Conservation (phyloP, 2,113 vertebrate species). For the Callipepla californica region DNA sequence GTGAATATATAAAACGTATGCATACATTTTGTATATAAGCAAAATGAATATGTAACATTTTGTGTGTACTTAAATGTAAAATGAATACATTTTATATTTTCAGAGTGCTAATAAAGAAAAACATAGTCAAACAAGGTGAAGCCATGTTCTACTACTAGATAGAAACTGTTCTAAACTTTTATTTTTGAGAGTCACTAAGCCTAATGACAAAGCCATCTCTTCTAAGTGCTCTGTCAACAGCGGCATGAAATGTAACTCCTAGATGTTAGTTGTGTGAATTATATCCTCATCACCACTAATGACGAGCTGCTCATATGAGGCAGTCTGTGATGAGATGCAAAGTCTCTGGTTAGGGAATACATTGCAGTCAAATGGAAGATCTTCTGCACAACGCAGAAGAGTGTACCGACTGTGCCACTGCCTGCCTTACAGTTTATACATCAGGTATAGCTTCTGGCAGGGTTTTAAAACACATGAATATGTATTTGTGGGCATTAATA, state of each 20-base stretch:
- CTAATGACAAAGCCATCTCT: neutral
- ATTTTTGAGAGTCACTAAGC: neutral
- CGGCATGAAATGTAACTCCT: slow-evolving; percentile 4
- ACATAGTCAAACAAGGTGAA: neutral
- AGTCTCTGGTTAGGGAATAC: neutral
- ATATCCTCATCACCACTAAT: neutral
- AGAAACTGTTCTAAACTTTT: neutral
- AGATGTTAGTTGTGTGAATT: slow-evolving; percentile 15
- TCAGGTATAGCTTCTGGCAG: neutral
- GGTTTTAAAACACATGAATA: neutral
- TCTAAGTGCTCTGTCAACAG: slow-evolving; percentile 13
- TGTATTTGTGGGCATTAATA: neutral
- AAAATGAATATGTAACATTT: neutral
- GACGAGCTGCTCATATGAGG: neutral
- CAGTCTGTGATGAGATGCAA: neutral
- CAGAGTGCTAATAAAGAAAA: neutral
- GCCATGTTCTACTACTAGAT: neutral
- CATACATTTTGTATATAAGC: neutral
- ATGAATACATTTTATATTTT: neutral
- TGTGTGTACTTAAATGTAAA: neutral
- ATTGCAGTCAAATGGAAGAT: neutral
- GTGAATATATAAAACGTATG: neutral
- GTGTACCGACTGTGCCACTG: neutral
- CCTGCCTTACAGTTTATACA: neutral
- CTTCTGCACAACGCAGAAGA: neutral